Conservation (phyloP, 2,113 vertebrate species). For the Chaetodon auriga region DNA sequence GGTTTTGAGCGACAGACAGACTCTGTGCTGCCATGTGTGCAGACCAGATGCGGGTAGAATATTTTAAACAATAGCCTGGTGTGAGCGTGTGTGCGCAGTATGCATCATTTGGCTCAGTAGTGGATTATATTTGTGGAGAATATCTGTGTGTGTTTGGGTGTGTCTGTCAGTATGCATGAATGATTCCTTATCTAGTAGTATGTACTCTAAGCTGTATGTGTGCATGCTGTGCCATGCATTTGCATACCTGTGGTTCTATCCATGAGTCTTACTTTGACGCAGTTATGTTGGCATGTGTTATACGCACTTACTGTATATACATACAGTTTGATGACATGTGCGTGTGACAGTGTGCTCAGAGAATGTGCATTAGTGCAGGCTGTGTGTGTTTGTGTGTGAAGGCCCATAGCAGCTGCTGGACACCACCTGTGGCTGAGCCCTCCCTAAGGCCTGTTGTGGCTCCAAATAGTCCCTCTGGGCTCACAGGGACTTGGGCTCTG, state of each 20-base stretch:
- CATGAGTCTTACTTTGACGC: conserved; percentile 29
- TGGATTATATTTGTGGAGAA: conserved; percentile 36
- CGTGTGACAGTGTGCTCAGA: conserved; percentile 30
- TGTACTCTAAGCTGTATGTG: not conserved
- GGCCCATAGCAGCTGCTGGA: conserved; percentile 78
- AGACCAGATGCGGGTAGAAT: conserved; percentile 58
- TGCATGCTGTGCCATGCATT: conserved; percentile 37
- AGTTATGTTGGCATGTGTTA: conserved; percentile 47
- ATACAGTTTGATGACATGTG: conserved; percentile 36
- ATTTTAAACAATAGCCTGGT: conserved; percentile 50
- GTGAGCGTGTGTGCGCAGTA: conserved; percentile 35
- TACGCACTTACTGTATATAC: conserved; percentile 23
- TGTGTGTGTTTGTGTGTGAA: conserved; percentile 68
- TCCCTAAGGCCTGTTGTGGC: conserved; percentile 69
- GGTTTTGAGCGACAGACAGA: conserved; percentile 46
- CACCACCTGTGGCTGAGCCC: conserved; percentile 76
- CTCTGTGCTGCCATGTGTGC: conserved; percentile 59
- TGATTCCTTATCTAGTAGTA: conserved; percentile 22
- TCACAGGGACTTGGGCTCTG: conserved; percentile 46
- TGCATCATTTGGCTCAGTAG: conserved; percentile 39
- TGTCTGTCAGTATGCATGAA: conserved; percentile 29
- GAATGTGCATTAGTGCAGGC: conserved; percentile 61
- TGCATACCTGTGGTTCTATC: conserved; percentile 37
- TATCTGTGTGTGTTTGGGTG: conserved; percentile 20
- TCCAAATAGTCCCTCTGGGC: conserved; percentile 73